Conservation (phyloP, 35 echinoderm and acorn worm genomes). For the Chiridota heheva region DNA sequence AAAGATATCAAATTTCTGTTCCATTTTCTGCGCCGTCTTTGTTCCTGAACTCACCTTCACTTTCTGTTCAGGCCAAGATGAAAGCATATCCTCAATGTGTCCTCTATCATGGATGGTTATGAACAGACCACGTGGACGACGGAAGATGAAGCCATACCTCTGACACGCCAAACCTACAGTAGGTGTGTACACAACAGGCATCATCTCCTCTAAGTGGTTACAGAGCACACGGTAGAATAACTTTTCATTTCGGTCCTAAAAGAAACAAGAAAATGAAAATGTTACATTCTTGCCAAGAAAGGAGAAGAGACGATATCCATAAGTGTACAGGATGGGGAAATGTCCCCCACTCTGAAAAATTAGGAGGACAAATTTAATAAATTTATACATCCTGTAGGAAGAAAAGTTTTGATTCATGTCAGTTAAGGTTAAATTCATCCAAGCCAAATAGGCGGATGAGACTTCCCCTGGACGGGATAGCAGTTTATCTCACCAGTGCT, state of each 20-base stretch:
- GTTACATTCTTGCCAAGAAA: neutral
- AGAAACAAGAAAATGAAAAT: neutral
- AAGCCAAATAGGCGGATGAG: no score
- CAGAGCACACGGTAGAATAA: constrained; percentile 89
- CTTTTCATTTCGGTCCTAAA: constrained; percentile 96
- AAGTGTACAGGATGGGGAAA: no score
- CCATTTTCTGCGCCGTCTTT: no score
- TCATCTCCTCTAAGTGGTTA: constrained; percentile 91
- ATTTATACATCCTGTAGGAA: no score
- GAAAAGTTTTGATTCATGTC: no score
- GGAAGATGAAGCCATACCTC: constrained; percentile 91
- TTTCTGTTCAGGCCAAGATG: constrained; percentile 81
- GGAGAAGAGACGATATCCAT: neutral
- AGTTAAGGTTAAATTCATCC: no score
- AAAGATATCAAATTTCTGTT: no score
- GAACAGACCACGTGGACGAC: constrained; percentile 83
- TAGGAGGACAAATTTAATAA: no score
- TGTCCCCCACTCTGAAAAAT: no score
- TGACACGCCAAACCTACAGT: constrained; percentile 95
- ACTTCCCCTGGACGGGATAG: no score
- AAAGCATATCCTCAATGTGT: constrained; percentile 82
- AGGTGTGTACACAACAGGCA: constrained; percentile 97
- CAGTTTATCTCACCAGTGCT: no score
- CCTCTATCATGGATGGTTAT: constrained; percentile 91
- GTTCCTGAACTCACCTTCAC: constrained; percentile 64